phyloP scores from a whole-genome alignment of 1,140 invertebrate species.

The Chrysomallon squamiferum region DNA sequence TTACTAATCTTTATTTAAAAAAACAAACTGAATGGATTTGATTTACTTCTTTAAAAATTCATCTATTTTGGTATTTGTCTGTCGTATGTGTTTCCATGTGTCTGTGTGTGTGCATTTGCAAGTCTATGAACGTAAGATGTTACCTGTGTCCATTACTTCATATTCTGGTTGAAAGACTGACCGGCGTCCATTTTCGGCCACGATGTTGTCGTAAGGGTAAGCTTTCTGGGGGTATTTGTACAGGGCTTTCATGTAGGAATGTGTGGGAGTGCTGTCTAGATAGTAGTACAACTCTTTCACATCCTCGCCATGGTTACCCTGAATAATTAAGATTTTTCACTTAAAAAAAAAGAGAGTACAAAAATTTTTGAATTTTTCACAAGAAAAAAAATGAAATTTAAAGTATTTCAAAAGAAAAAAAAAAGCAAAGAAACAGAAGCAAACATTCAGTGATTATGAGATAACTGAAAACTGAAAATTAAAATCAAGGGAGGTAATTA shows the following conservation, averaged over 20 bases:
- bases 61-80: neutral
- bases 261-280: constrained; percentile 61
- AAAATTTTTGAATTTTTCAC: neutral
- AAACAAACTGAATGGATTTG: neutral
- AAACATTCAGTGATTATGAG: no score
- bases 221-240: constrained; percentile 64
- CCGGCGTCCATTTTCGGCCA: constrained; percentile 48
- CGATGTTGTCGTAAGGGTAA: constrained; percentile 59
- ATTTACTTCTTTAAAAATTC: neutral
- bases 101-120: neutral
- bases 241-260: constrained; percentile 63
- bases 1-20: neutral
- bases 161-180: constrained; percentile 54
- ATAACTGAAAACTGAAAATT: no score
- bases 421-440: no score
- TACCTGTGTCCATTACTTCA: constrained; percentile 62
- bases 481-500: no score
- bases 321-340: constrained; percentile 3
- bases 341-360: neutral
- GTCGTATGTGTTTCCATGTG: no score
- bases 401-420: no score
- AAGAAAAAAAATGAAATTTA: neutral
- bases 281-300: constrained; percentile 66
- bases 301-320: constrained; percentile 67
- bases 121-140: neutral